Base-by-base conservation (phyloP, 2,888 invertebrate genomes). In the Orchestes rusci region DNA sequence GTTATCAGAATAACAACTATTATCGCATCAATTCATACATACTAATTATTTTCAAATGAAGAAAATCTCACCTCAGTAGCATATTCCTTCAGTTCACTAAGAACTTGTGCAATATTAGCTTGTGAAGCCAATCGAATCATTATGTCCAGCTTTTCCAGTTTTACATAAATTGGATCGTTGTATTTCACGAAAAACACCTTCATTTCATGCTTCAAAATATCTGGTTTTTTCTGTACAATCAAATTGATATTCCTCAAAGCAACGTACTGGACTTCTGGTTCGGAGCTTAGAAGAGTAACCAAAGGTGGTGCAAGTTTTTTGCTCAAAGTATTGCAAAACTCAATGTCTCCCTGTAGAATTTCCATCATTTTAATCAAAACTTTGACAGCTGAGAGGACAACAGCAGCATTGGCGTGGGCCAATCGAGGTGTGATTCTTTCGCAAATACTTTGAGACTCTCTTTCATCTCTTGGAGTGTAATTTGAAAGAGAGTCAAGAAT, bases 141-240 rank as follows among this genome's bases (percentile, higher is more conserved):
- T 45, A 99, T 99, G 67, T 99, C 99, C 59, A 99, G 65, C 66
- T 99, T 99, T 68, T 99, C 99, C 50, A 99, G 75, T 67, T 99
- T 99, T 31, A 99, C 99, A 69, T 99, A 99, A 66, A 99, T 99
- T 0, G 99, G 99, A 72, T 99, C 99, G 69, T 99, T 99, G 74
- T 99, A 99, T 65, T 99, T 99, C 27, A 99, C 99, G 68, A 99
- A 99, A 74, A 99, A 99, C 40, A 84, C 83, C 76, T 99, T 99
- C 97, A 99, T 97, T 72, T 99, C 99, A 61, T 97, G 95, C 67
- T 99, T 99, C 33, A 99, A 72, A 56, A 99, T 97, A 48, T 99
- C 99, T 0, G 97, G 94, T 31, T 96, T 77, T 69, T 99, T 99
- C 71, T 99, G 99, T 12, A 99, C 99, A 52, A 99, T 99, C 34